Evolutionary conservation across 2,888 invertebrate species (phyloP), one percentile per base, ranked within the genome.

Genomic region (Meteorus cinctellus): DNA sequence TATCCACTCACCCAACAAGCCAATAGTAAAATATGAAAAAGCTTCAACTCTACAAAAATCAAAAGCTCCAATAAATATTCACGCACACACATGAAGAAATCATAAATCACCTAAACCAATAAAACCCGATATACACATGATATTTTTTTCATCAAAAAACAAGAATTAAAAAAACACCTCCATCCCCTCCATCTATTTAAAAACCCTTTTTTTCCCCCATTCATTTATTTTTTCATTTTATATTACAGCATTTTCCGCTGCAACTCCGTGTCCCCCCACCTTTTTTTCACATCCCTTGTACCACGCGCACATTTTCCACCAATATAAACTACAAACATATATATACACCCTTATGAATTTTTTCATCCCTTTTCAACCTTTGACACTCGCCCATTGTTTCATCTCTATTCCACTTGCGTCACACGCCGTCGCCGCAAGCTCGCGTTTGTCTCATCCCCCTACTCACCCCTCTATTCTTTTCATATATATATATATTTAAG

Each of bases 71-170:
- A 55, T 31, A 71, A 71, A 62, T 41, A 60, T 60, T 27, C 19
- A 27, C 12, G 8, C 65, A 55, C 71, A 71, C 27, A 8, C 62
- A 41, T 27, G 12, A 41, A 55, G 60, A 60, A 62, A 62, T 71
- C 16, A 71, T 71, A 62, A 71, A 41, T 62, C 27, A 71, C 8
- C 62, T 45, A 6, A 70, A 59, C 60, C 71, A 62, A 62, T 71
- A 62, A 71, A 41, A 62, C 45, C 45, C 12, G 31, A 34, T 65
- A 41, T 41, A 36, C 62, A 36, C 51, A 4, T 69, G 34, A 55
- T 55, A 55, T 69, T 59, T 69, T 31, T 69, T 24, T 34, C 16
- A 12, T 45, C 36, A 41, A 41, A 41, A 34, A 34, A 3, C 14
- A 45, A 24, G 24, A 24, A 24, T 24, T 1, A 48, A 48, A 48